Conservation (phyloP, 2,888 invertebrate species). For the Orchesella flavescens region DNA sequence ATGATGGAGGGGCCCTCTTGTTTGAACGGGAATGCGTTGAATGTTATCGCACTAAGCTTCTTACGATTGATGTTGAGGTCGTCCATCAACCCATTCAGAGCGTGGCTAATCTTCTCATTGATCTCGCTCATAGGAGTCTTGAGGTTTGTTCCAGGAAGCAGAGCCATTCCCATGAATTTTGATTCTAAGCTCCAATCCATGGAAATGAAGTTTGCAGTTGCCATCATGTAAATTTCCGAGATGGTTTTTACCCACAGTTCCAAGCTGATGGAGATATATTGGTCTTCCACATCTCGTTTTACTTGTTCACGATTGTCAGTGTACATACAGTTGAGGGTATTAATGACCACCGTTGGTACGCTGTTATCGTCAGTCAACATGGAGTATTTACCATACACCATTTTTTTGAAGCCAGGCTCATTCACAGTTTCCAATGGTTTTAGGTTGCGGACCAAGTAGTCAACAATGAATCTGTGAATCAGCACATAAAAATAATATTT, state of each 20-base stretch:
- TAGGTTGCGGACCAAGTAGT: conserved; percentile 51
- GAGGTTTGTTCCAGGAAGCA: background rate
- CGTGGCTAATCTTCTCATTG: too few relatives aligned
- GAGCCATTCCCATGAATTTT: conserved; percentile 25
- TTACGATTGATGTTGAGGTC: conserved; percentile 34
- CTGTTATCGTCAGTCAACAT: too few relatives aligned
- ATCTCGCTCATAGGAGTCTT: too few relatives aligned
- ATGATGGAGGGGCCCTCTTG: background rate
- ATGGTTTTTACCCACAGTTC: conserved; percentile 28
- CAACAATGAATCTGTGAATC: conserved; percentile 49
- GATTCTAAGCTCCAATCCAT: conserved; percentile 16
- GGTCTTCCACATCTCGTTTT: conserved; percentile 13
- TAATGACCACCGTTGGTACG: too few relatives aligned
- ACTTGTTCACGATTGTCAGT: conserved; percentile 21
- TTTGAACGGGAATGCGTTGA: background rate
- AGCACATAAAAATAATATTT: background rate
- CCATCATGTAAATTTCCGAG: conserved; percentile 17
- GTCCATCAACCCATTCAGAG: too few relatives aligned
- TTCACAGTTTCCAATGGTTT: conserved; percentile 50
- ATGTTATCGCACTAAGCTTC: conserved; percentile 2
- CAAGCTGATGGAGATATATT: conserved; percentile 7
- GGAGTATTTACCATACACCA: too few relatives aligned
- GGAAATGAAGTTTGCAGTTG: conserved; percentile 10
- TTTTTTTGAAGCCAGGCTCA: conserved; percentile 42
- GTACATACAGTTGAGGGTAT: too few relatives aligned